Evolutionary conservation across 2,797 vertebrate genomes (phyloP).

Genomic region (Mastacembelus armatus): DNA sequence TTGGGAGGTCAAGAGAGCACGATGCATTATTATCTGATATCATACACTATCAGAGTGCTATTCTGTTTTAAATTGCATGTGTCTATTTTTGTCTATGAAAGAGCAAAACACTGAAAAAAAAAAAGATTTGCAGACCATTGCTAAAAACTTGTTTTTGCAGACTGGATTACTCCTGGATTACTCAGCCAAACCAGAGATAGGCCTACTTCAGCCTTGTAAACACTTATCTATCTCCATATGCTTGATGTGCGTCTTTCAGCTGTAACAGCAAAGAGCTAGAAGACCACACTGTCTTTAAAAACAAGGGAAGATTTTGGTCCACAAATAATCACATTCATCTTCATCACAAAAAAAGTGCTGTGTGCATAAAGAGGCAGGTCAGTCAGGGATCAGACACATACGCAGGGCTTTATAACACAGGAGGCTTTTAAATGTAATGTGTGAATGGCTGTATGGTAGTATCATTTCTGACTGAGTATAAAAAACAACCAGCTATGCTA

Average conservation of each 20-base stretch:
- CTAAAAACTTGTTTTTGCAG: not conserved
- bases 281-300: not conserved
- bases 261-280: not conserved
- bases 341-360: not conserved
- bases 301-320: not conserved
- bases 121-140: too few relatives aligned
- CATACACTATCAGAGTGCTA: not conserved
- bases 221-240: not conserved
- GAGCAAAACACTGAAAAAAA: not conserved
- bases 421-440: constrained; percentile 25
- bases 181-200: not conserved
- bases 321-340: not conserved
- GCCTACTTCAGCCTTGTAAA: not conserved
- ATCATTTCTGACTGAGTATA: constrained; percentile 40
- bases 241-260: not conserved
- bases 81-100: not conserved
- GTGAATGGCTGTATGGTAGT: constrained; percentile 28
- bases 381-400: constrained; percentile 1
- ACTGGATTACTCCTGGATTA: not conserved
- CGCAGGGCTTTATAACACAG: constrained; percentile 8
- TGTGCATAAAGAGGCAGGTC: not conserved
- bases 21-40: constrained; percentile 8
- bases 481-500: constrained; percentile 35
- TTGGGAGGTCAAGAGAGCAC: constrained; percentile 13
- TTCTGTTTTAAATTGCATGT: not conserved